Evolutionary conservation across 2,797 vertebrate species (phyloP).

Genomic region (Nothura maculosa): DNA sequence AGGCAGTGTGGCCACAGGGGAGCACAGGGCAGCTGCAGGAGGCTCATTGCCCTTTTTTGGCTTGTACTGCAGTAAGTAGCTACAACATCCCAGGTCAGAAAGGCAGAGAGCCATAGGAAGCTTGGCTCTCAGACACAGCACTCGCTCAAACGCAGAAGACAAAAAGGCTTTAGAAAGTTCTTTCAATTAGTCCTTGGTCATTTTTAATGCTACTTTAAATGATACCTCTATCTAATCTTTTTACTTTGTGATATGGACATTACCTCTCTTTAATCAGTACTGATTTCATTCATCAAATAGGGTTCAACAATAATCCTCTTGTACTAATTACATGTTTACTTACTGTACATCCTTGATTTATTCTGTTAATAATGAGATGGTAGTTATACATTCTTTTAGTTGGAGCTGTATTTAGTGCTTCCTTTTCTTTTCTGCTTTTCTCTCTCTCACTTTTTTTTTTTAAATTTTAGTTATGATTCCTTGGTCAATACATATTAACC

Average conservation of each 20-base stretch:
- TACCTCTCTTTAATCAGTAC: background rate
- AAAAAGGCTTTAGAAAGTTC: constrained; percentile 20
- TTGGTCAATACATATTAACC: background rate
- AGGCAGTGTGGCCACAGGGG: background rate
- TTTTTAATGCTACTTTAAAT: constrained; percentile 32
- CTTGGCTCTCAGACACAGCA: constrained; percentile 75
- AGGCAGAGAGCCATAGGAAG: constrained; percentile 75
- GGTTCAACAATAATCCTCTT: background rate
- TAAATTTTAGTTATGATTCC: background rate
- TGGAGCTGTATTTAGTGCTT: background rate
- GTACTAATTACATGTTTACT: background rate
- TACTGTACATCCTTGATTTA: background rate
- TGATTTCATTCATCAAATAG: background rate
- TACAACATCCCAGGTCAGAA: constrained; percentile 68
- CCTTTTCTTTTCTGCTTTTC: background rate
- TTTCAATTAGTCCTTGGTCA: constrained; percentile 24
- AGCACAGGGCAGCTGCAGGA: background rate
- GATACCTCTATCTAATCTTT: constrained; percentile 18
- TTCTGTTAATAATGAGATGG: background rate
- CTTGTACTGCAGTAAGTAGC: constrained; percentile 80
- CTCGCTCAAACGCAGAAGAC: constrained; percentile 70
- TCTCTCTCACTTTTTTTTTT: background rate
- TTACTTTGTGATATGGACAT: background rate
- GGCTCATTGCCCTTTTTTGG: constrained; percentile 38
- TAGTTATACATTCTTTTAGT: background rate